phyloP scores from a whole-genome alignment of 2,888 invertebrate species.

The Unio pictorum region DNA sequence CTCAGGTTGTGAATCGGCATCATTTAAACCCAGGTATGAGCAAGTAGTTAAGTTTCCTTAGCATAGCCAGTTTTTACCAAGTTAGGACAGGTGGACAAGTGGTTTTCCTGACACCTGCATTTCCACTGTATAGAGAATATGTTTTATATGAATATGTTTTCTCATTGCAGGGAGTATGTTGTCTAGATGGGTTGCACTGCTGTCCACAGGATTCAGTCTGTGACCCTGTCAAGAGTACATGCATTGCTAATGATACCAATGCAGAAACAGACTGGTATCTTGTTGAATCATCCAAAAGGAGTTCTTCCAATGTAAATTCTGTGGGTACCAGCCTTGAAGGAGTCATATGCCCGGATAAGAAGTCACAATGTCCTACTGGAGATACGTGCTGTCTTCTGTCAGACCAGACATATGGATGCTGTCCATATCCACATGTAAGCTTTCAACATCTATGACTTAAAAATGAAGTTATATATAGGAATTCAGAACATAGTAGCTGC shows the following conservation, averaged over 20 bases:
- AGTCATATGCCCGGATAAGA: conserved; percentile 35
- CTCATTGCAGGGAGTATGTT: conserved; percentile 52
- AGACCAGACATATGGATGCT: conserved; percentile 60
- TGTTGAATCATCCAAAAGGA: not conserved
- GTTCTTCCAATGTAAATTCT: not conserved
- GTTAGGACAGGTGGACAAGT: too few relatives aligned
- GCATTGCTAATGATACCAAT: conserved; percentile 10
- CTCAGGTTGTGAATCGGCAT: too few relatives aligned
- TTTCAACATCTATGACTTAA: not conserved
- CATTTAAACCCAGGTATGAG: too few relatives aligned
- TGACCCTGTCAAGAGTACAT: conserved; percentile 22
- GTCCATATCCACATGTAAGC: conserved; percentile 60
- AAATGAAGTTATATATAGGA: not conserved
- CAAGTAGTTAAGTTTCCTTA: too few relatives aligned
- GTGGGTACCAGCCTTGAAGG: not conserved
- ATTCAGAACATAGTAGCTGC: not conserved
- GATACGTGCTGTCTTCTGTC: conserved; percentile 60
- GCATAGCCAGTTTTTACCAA: too few relatives aligned
- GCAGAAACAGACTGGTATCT: conserved; percentile 1
- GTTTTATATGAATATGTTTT: not conserved
- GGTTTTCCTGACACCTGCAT: too few relatives aligned
- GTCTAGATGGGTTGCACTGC: conserved; percentile 62
- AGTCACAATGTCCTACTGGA: conserved; percentile 37
- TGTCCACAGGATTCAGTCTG: conserved; percentile 55
- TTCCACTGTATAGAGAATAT: too few relatives aligned